Conservation (phyloP, 2,888 invertebrate species). For the Eupithecia subfuscata region DNA sequence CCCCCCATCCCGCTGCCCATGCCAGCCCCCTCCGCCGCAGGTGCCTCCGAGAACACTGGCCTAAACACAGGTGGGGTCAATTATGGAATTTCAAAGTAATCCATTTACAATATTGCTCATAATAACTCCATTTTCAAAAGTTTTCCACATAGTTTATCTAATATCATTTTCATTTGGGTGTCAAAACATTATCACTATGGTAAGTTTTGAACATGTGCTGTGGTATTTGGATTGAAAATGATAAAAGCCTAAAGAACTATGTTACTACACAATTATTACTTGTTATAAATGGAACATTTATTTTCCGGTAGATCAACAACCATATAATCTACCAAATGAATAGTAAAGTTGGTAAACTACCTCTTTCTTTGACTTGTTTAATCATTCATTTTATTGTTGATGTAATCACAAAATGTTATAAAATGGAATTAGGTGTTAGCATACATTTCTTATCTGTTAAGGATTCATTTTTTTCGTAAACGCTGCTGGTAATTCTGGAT, state of each 20-base stretch:
- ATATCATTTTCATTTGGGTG: constrained; percentile 10
- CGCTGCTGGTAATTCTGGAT: constrained; percentile 14
- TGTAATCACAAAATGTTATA: constrained; percentile 19
- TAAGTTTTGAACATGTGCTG: neutral
- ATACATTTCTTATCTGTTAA: constrained; percentile 22
- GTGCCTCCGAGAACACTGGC: constrained; percentile 88
- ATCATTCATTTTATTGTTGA: neutral
- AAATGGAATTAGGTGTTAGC: constrained; percentile 14
- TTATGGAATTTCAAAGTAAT: constrained; percentile 83
- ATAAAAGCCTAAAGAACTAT: neutral
- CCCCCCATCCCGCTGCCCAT: constrained; percentile 87
- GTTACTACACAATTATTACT: neutral
- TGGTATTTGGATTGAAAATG: neutral
- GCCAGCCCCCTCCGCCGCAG: constrained; percentile 75
- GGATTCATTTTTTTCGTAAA: constrained; percentile 11
- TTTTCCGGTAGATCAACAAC: neutral
- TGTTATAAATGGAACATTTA: neutral
- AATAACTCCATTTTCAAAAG: constrained; percentile 45
- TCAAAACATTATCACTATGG: neutral
- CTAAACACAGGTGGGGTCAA: constrained; percentile 86
- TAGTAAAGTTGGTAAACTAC: neutral
- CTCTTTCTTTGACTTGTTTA: neutral
- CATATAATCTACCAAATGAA: neutral
- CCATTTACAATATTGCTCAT: constrained; percentile 39
- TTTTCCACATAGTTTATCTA: constrained; percentile 42